Evolutionary conservation across 2,797 vertebrate genomes (phyloP).

Genomic region (Allobates femoralis): DNA sequence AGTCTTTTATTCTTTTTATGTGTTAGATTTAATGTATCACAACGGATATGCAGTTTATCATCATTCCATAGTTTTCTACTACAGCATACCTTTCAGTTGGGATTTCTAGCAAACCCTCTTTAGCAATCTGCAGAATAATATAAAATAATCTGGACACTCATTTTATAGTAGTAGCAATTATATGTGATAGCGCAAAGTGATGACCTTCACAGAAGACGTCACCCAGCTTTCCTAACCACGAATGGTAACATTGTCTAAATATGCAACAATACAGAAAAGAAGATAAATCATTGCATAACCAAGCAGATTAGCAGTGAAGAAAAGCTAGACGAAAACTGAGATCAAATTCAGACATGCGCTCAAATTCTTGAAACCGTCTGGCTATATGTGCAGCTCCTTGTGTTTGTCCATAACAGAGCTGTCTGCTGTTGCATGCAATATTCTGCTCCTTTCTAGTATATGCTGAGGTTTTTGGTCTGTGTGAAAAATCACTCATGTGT

Average conservation of each 20-base stretch:
- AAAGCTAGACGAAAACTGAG: background rate
- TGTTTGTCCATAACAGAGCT: no score
- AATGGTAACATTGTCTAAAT: background rate
- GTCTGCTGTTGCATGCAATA: no score
- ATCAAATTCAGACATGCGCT: no score
- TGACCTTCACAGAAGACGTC: background rate
- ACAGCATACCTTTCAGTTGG: background rate
- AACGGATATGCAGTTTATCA: slow-evolving; percentile 17
- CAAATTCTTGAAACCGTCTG: no score
- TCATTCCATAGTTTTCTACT: slow-evolving; percentile 9
- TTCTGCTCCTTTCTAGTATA: no score
- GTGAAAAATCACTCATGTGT: no score
- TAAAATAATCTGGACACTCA: background rate
- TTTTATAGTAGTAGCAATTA: background rate
- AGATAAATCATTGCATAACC: background rate
- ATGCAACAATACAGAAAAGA: background rate
- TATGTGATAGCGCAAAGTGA: background rate
- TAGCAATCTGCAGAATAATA: background rate
- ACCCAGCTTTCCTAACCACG: background rate
- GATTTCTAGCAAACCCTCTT: background rate
- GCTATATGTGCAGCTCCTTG: no score
- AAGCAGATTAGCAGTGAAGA: background rate
- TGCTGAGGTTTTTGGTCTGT: background rate
- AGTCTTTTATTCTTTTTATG: slow-evolving; percentile 31
- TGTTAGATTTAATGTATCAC: background rate